Evolutionary conservation across 2,797 vertebrate species (phyloP).

Genomic region (Urophycis tenuis): DNA sequence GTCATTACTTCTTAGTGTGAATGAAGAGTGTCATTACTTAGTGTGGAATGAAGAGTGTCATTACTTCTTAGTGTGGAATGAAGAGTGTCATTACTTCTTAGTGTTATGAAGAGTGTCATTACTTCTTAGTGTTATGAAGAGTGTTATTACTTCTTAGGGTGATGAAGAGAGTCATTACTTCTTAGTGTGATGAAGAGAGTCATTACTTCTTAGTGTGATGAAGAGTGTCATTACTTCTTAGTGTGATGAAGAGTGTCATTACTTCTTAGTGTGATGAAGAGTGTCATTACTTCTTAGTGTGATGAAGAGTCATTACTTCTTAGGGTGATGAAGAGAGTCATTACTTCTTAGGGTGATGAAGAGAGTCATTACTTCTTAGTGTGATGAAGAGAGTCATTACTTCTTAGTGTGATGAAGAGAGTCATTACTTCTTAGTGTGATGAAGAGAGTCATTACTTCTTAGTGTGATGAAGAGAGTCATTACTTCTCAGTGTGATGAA

Average conservation of each 20-base stretch:
- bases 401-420: too few species aligned
- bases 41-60: neutral
- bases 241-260: too few species aligned
- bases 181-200: too few species aligned
- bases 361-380: neutral
- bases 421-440: neutral
- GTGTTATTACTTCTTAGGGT: too few species aligned
- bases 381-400: neutral
- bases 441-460: neutral
- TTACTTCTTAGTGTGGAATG: too few species aligned
- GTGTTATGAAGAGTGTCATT: neutral
- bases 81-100: too few species aligned
- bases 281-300: neutral
- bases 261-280: neutral
- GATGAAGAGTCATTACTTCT: neutral
- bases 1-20: too few species aligned
- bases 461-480: neutral
- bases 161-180: neutral
- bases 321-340: neutral
- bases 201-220: neutral
- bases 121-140: neutral
- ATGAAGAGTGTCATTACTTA: neutral
- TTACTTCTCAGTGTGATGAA: neutral
- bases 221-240: too few species aligned
- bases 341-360: too few species aligned